Percentiles rank a stretch among this genome's conserved stretches.
phyloP scores from a whole-genome alignment of 2,797 vertebrate genomes.

The Malacoctenus gilli region DNA sequence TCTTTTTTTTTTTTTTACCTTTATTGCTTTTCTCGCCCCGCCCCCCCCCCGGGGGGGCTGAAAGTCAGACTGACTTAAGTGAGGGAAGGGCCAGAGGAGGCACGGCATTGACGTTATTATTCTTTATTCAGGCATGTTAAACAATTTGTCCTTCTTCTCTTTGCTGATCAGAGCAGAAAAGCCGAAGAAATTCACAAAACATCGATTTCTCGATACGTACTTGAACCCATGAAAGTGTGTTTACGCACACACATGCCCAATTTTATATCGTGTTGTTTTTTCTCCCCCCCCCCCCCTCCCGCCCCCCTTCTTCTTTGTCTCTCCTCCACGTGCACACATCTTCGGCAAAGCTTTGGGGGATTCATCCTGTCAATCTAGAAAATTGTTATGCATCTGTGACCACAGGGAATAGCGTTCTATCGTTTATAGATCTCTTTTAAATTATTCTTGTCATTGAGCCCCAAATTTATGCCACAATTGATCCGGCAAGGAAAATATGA shows the following conservation, averaged over 20 bases:
- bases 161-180: slow-evolving; percentile 96
- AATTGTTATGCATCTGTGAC: slow-evolving; percentile 83
- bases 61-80: slow-evolving; percentile 59
- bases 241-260: slow-evolving; percentile 83
- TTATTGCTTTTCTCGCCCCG: slow-evolving; percentile 47
- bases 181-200: slow-evolving; percentile 93
- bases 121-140: slow-evolving; percentile 84
- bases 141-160: slow-evolving; percentile 88
- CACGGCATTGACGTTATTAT: slow-evolving; percentile 72
- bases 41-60: slow-evolving; percentile 50
- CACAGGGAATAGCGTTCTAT: slow-evolving; percentile 78
- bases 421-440: slow-evolving; percentile 97
- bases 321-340: slow-evolving; percentile 62
- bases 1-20: slow-evolving; percentile 39
- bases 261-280: slow-evolving; percentile 58
- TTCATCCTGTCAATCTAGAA: slow-evolving; percentile 83
- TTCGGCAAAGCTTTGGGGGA: slow-evolving; percentile 81
- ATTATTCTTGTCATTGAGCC: slow-evolving; percentile 99
- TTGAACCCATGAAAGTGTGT: slow-evolving; percentile 88
- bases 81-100: slow-evolving; percentile 23
- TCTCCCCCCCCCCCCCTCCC: too few species aligned
- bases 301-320: background rate
- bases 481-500: slow-evolving; percentile 99
- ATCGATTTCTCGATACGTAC: slow-evolving; percentile 96
- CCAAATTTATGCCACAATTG: slow-evolving; percentile 98